Percentiles rank a stretch among this genome's conserved stretches.
Evolutionary conservation across 2,888 invertebrate genomes (phyloP).

Genomic region (Hydrotaea diabolus): DNA sequence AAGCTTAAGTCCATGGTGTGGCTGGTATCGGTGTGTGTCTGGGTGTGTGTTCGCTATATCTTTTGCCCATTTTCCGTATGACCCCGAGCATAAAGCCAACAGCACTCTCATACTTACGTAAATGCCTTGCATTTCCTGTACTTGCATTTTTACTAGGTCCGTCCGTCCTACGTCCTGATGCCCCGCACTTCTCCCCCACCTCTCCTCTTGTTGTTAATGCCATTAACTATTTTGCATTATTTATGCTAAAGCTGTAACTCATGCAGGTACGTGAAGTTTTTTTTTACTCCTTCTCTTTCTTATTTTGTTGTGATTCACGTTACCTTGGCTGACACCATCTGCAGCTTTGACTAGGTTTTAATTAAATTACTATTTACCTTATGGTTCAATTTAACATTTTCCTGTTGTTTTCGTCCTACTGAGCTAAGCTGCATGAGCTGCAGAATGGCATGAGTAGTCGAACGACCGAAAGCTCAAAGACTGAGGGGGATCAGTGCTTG

Average conservation of each 20-base stretch:
- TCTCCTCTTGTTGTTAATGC: slow-evolving; percentile 37
- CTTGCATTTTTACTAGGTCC: slow-evolving; percentile 16
- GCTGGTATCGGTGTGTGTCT: background rate
- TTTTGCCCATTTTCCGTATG: slow-evolving; percentile 27
- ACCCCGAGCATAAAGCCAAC: slow-evolving; percentile 14
- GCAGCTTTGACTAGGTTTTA: slow-evolving; percentile 73
- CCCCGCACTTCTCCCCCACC: background rate
- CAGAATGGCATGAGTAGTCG: slow-evolving; percentile 32
- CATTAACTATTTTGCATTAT: slow-evolving; percentile 65
- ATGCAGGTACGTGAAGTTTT: slow-evolving; percentile 34
- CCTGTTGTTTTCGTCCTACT: background rate
- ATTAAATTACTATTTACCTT: slow-evolving; percentile 79
- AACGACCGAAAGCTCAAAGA: background rate
- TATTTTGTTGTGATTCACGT: slow-evolving; percentile 39
- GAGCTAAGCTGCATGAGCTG: slow-evolving; percentile 40
- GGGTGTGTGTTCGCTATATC: no score
- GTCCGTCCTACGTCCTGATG: no score
- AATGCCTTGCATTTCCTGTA: slow-evolving; percentile 44
- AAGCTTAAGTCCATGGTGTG: slow-evolving; percentile 14
- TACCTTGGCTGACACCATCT: slow-evolving; percentile 62
- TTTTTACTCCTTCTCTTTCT: slow-evolving; percentile 18
- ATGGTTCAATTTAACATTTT: slow-evolving; percentile 70
- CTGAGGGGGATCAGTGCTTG: slow-evolving; percentile 29
- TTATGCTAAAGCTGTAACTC: slow-evolving; percentile 65
- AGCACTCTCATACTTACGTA: slow-evolving; percentile 39